Conservation (phyloP, 2,113 vertebrate genomes). For the Mixornis gularis region DNA sequence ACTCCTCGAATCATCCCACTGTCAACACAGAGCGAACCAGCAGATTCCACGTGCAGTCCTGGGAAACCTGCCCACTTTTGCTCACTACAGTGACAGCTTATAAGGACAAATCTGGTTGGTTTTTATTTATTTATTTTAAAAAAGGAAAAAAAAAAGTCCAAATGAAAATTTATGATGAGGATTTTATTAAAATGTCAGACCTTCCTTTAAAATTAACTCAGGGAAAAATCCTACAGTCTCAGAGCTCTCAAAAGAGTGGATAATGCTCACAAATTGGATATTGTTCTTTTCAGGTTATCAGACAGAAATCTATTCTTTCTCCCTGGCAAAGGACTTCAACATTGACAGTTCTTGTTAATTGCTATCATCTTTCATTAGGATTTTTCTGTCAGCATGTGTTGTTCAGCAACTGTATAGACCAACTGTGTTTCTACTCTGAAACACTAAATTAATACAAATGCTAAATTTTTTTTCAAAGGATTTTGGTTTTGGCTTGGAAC, state of each 20-base stretch:
- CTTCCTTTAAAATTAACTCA: slow-evolving; percentile 16
- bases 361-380: slow-evolving; percentile 18
- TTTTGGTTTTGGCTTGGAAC: neutral
- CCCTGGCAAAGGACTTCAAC: neutral
- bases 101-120: neutral
- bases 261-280: neutral
- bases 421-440: neutral
- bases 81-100: neutral
- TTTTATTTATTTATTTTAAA: neutral
- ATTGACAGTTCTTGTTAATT: slow-evolving; percentile 15
- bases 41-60: neutral
- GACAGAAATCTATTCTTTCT: slow-evolving; percentile 7
- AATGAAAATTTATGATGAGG: neutral
- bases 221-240: neutral
- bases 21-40: neutral
- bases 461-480: neutral
- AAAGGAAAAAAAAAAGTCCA: too few species aligned
- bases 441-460: neutral
- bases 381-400: neutral
- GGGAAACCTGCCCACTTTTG: slow-evolving; percentile 13
- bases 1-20: neutral
- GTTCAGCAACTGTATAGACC: neutral
- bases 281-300: neutral
- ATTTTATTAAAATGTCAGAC: neutral
- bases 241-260: neutral